Conservation (phyloP, 2,797 vertebrate species). For the Pseudopleuronectes americanus region DNA sequence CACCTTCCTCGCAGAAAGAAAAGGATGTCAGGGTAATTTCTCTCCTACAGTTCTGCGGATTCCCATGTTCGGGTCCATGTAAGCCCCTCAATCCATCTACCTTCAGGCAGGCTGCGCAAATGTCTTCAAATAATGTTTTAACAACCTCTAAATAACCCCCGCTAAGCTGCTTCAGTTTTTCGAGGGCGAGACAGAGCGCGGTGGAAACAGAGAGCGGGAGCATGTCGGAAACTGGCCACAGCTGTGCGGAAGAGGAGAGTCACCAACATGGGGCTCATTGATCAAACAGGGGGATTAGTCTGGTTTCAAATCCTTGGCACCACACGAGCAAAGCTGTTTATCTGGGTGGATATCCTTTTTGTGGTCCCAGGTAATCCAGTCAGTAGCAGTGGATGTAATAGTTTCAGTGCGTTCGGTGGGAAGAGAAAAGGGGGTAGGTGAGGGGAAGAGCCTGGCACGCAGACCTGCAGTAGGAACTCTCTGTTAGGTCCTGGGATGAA, state of each 20-base stretch:
- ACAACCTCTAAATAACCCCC: slow-evolving; percentile 73
- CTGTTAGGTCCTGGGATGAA: slow-evolving; percentile 98
- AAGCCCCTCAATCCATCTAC: slow-evolving; percentile 60
- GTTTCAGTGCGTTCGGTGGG: slow-evolving; percentile 82
- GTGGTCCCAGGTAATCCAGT: slow-evolving; percentile 90
- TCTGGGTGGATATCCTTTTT: slow-evolving; percentile 79
- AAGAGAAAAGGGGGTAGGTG: slow-evolving; percentile 63
- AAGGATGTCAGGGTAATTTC: slow-evolving; percentile 51
- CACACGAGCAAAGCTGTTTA: slow-evolving; percentile 77
- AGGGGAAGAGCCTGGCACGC: slow-evolving; percentile 75
- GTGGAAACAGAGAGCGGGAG: slow-evolving; percentile 27
- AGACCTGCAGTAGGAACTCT: slow-evolving; percentile 73
- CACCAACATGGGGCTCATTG: slow-evolving; percentile 75
- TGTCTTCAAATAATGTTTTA: slow-evolving; percentile 74
- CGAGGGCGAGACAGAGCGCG: slow-evolving; percentile 38
- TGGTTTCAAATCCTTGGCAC: slow-evolving; percentile 83
- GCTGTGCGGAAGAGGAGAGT: slow-evolving; percentile 71
- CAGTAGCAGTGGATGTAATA: slow-evolving; percentile 87
- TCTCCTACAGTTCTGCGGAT: slow-evolving; percentile 50
- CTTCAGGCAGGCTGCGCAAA: slow-evolving; percentile 36
- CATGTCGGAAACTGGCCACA: slow-evolving; percentile 65
- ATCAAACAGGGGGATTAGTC: slow-evolving; percentile 81
- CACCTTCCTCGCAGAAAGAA: slow-evolving; percentile 52
- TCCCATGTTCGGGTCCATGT: slow-evolving; percentile 53
- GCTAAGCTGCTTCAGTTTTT: slow-evolving; percentile 68